Base-by-base conservation (phyloP, 2,113 vertebrate species). In the Pachyramphus minor region DNA sequence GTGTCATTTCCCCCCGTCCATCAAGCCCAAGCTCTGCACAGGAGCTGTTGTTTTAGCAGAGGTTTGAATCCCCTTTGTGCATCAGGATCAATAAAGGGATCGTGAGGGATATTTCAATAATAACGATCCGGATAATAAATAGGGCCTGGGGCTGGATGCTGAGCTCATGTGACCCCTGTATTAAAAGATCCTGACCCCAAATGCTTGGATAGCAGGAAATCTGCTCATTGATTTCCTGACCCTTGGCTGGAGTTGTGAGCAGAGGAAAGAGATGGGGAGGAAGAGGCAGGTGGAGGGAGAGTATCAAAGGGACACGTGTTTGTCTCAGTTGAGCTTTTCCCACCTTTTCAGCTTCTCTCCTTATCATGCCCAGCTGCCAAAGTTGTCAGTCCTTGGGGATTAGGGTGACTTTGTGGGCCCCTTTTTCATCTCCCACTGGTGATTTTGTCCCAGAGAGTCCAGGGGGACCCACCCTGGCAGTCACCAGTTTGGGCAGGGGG, bases 131-230 rank as follows among this genome's bases (percentile, higher is more conserved):
- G 17, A 27, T n/a, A 39, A 93, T 76, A 66, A 93, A 92, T 66
- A 13, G 4, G 8, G 64, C 5, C 4, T 14, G 4, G 68, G 4
- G 59, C 81, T 84, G 87, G 64, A 16, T 60, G 78, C 78, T 1
- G 2, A 0, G 4, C n/a, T 63, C 11, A 2, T 14, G 14, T 33
- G 62, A n/a, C 52, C 49, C 24, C 8, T 37, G 22, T 42, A 33
- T 24, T 45, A 8, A 56, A 62, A 49, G 66, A 79, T 53, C 41
- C 67, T 60, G 67, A 87, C 71, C 91, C 62, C 31, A 3, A 28
- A 25, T 10, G 27, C 8, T 1, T 53, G 75, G 69, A 42, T 53
- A 87, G 45, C 94, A 92, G 95, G 83, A 91, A 93, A 95, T 75
- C 73, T 85, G 37, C 44, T 71, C 44, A 27, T 49, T 56, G 84